Base-by-base conservation (phyloP, 2,113 vertebrate species). In the Eretmochelys imbricata region DNA sequence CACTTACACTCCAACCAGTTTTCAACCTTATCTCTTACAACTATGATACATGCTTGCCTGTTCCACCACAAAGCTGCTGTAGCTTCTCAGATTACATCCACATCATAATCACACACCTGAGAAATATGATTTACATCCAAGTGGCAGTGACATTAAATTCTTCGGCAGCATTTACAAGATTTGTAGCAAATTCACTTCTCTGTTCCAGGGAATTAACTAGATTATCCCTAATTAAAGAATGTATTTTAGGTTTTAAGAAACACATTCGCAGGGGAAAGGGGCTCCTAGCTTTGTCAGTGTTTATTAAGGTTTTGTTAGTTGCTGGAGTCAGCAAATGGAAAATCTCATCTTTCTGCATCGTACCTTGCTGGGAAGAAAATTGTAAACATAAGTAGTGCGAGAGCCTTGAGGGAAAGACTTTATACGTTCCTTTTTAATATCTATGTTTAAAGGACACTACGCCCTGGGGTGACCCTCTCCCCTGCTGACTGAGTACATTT, bases 311-410 rank as follows among this genome's bases (percentile, higher is more conserved):
- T 85, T 87, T 86, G 1, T 90, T 89, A 88, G 38, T 75, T 93
- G 79, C 89, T 93, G 69, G 89, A 93, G 84, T 82, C 88, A 93
- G 93, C 80, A 93, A 89, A 87, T 7, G 50, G 80, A 79, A 93
- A 93, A n/a, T 65, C 85, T 38, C 79, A 55, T 48, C 79, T 91
- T 93, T 90, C 87, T 89, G 49, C 55, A 62, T 80, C 5, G n/a
- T 65, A 48, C 57, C 65, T 93, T 88, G 82, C 91, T 91, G 90
- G 85, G 80, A 91, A 85, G 80, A 93, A 94, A 97, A 85, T 2
- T 91, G 76, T 90, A 85, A 89, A 4, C 25, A 13, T 16, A 49
- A 10, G 72, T 94, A 84, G 75, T 31, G 80, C 83, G 95, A 69
- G 81, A 87, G 72, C 69, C 85, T 79, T 50, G 20, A 82, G 85